Conservation (phyloP, 1,140 invertebrate genomes). For the Idris sp. region DNA sequence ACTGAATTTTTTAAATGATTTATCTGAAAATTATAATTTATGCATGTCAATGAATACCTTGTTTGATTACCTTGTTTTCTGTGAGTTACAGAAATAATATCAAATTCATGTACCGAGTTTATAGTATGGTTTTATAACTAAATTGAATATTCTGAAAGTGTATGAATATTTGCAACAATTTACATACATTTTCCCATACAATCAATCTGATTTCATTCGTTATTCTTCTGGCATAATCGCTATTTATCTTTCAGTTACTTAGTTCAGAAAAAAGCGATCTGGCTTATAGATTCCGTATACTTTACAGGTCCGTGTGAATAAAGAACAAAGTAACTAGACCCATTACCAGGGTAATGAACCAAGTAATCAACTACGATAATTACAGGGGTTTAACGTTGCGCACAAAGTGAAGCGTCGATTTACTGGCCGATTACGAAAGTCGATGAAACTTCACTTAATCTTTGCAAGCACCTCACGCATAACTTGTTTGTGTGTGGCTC, state of each 20-base stretch:
- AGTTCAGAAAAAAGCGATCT: slow-evolving; percentile 39
- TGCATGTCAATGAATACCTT: no score
- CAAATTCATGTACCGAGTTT: no score
- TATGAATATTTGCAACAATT: slow-evolving; percentile 11
- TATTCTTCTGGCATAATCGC: slow-evolving; percentile 19
- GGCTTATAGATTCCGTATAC: slow-evolving; percentile 37
- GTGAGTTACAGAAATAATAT: no score
- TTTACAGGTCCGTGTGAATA: slow-evolving; percentile 30
- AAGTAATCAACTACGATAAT: slow-evolving; percentile 65
- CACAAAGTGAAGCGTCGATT: slow-evolving; percentile 48
- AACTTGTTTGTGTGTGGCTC: slow-evolving; percentile 33
- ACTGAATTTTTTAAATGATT: no score
- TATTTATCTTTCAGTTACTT: slow-evolving; percentile 36
- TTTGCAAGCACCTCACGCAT: slow-evolving; percentile 53
- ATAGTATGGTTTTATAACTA: no score
- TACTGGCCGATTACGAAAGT: slow-evolving; percentile 53
- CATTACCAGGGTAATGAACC: slow-evolving; percentile 63
- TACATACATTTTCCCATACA: slow-evolving; percentile 5
- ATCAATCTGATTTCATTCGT: slow-evolving; percentile 49
- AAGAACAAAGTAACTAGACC: slow-evolving; percentile 58
- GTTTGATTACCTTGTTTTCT: no score
- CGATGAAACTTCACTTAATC: slow-evolving; percentile 63
- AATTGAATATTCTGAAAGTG: slow-evolving; percentile 28
- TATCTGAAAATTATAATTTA: no score
- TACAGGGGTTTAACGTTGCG: slow-evolving; percentile 48